Evolutionary conservation across 2,113 vertebrate species (phyloP).

Genomic region (Eurypyga helias): DNA sequence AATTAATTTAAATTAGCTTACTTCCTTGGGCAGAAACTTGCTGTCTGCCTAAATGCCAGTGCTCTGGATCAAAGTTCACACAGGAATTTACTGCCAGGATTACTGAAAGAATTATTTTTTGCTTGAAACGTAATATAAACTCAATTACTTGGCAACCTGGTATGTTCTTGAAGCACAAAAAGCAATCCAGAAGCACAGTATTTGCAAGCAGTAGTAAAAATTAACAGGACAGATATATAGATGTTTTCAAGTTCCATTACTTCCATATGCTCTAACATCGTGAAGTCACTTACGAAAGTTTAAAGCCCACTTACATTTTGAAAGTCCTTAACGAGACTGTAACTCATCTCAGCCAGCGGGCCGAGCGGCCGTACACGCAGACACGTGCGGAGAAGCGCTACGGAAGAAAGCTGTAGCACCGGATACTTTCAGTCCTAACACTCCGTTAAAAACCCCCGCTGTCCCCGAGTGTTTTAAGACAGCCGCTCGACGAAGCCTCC

Average conservation of each 20-base stretch:
- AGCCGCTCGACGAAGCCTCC: neutral
- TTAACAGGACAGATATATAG: neutral
- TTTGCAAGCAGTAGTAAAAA: neutral
- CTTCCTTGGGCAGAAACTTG: neutral
- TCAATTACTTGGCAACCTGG: neutral
- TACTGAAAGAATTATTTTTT: neutral
- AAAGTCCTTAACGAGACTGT: neutral
- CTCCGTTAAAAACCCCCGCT: no score
- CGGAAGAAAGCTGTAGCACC: fast-evolving
- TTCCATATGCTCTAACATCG: neutral
- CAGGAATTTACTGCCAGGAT: neutral
- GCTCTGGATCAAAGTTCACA: neutral
- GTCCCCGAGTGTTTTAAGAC: neutral
- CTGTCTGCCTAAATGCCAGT: neutral
- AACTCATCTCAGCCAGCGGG: neutral
- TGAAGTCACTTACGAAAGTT: neutral
- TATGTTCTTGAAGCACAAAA: neutral
- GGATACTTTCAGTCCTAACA: neutral
- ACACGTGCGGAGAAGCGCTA: fast-evolving
- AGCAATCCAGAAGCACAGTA: neutral
- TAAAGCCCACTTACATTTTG: neutral
- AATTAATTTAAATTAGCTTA: neutral
- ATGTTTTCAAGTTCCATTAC: neutral
- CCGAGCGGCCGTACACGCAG: fast-evolving
- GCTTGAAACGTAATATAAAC: neutral